phyloP scores from a whole-genome alignment of 2,888 invertebrate genomes.

The Rugalucina vietnamica region DNA sequence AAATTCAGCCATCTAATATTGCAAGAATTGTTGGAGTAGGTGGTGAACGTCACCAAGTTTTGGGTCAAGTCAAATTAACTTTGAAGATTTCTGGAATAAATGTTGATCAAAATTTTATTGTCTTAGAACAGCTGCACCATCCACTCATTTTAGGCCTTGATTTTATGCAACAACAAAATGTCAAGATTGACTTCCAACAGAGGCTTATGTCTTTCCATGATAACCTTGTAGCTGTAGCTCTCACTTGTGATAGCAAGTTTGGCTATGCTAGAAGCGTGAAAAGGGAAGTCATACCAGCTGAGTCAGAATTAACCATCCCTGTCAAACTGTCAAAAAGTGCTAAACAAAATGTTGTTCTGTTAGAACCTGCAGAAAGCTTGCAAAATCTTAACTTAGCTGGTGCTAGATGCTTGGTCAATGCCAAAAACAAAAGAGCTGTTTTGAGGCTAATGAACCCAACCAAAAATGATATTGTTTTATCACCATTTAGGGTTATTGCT shows the following conservation, averaged over 20 bases:
- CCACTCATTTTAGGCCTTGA: slow-evolving; percentile 53
- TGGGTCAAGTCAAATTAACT: slow-evolving; percentile 12
- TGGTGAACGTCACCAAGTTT: slow-evolving; percentile 31
- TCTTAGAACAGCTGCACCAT: slow-evolving; percentile 42
- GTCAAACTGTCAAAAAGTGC: slow-evolving; percentile 12
- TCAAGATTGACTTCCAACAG: slow-evolving; percentile 37
- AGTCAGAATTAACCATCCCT: slow-evolving; percentile 31
- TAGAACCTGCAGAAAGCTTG: slow-evolving; percentile 28
- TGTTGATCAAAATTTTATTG: slow-evolving; percentile 16
- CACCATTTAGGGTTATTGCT: background rate
- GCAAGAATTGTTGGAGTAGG: slow-evolving; percentile 23
- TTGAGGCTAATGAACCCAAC: slow-evolving; percentile 37
- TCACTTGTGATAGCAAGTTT: slow-evolving; percentile 23
- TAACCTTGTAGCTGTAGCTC: slow-evolving; percentile 1
- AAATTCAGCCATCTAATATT: slow-evolving; percentile 4
- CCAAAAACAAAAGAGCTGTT: slow-evolving; percentile 6
- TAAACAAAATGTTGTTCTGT: slow-evolving; percentile 8
- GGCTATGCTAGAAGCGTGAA: slow-evolving; percentile 23
- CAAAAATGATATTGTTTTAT: slow-evolving; percentile 6
- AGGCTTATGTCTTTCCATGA: slow-evolving; percentile 14
- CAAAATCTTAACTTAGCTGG: slow-evolving; percentile 7
- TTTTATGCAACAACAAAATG: slow-evolving; percentile 47
- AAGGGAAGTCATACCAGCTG: background rate
- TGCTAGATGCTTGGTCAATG: slow-evolving; percentile 20
- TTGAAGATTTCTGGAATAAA: slow-evolving; percentile 12